Evolutionary conservation across 2,797 vertebrate species (phyloP).

Genomic region (Chromobotia macracanthus): DNA sequence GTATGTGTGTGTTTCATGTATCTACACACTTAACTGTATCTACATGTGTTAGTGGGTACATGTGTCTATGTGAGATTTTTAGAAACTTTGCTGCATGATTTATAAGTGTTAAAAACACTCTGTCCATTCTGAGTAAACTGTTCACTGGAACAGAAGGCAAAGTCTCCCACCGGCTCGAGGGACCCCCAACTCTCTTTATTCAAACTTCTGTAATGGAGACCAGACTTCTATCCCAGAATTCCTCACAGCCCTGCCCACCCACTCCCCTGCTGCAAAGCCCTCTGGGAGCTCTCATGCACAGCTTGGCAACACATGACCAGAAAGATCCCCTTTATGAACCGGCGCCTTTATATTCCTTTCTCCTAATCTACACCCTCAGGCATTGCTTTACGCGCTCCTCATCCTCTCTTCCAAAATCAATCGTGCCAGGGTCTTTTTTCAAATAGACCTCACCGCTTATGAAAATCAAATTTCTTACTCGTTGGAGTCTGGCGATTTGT

Average conservation of each 20-base stretch:
- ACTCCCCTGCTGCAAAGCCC: conserved; percentile 60
- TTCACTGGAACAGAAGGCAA: neutral
- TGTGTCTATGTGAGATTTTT: conserved; percentile 30
- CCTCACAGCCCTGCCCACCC: conserved; percentile 60
- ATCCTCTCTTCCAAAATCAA: conserved; percentile 52
- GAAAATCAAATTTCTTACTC: conserved; percentile 44
- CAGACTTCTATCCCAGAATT: conserved; percentile 69
- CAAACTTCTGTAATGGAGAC: conserved; percentile 70
- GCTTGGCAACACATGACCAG: conserved; percentile 75
- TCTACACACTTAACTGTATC: neutral
- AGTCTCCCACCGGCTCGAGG: neutral
- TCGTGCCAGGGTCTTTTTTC: conserved; percentile 48
- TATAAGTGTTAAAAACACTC: conserved; percentile 1
- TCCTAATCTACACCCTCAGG: conserved; percentile 36
- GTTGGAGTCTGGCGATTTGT: conserved; percentile 45
- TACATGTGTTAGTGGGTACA: conserved; percentile 31
- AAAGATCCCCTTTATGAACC: conserved; percentile 54
- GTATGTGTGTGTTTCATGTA: conserved; percentile 32
- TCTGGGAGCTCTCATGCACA: conserved; percentile 72
- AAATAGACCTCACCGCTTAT: conserved; percentile 33
- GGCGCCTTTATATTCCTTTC: conserved; percentile 52
- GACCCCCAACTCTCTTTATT: conserved; percentile 34
- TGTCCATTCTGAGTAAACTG: neutral
- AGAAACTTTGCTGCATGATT: neutral
- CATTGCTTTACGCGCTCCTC: conserved; percentile 25